These are phyloP conservation scores for Bombylius discolor DNA, from an alignment of 2,888 invertebrate genomes.

Conservation along the genomic window DNA sequence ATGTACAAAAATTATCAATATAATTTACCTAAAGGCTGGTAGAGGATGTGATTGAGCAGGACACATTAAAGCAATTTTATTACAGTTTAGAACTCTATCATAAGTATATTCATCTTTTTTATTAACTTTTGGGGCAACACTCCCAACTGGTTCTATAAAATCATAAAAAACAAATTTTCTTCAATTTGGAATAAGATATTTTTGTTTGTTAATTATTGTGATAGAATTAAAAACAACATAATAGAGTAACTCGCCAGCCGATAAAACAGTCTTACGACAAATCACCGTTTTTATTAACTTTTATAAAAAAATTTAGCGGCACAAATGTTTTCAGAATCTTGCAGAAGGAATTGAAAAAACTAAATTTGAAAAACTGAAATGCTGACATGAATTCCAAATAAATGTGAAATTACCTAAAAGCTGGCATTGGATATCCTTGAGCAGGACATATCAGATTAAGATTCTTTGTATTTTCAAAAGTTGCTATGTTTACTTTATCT, in stretches of 20 bases:
- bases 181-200: too few species aligned
- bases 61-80: conserved; percentile 48
- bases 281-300: too few species aligned
- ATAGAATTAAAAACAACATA: too few species aligned
- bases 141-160: conserved; percentile 39
- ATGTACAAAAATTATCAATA: too few species aligned
- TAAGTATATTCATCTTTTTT: conserved; percentile 44
- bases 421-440: conserved; percentile 62
- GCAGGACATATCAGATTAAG: conserved; percentile 58
- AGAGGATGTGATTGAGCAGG: conserved; percentile 45
- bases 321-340: too few species aligned
- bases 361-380: too few species aligned
- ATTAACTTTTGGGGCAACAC: conserved; percentile 51
- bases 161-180: not conserved
- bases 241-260: too few species aligned
- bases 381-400: too few species aligned
- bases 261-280: too few species aligned
- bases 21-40: conserved; percentile 26
- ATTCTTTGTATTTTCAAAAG: conserved; percentile 37
- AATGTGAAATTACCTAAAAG: conserved; percentile 42
- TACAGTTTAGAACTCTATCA: conserved; percentile 25
- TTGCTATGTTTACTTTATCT: conserved; percentile 34
- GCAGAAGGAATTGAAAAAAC: too few species aligned
- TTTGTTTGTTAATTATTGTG: too few species aligned
- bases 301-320: too few species aligned